These are phyloP conservation scores for Hymenochirus boettgeri DNA, from an alignment of 2,113 vertebrate genomes.

Conservation along the genomic window DNA sequence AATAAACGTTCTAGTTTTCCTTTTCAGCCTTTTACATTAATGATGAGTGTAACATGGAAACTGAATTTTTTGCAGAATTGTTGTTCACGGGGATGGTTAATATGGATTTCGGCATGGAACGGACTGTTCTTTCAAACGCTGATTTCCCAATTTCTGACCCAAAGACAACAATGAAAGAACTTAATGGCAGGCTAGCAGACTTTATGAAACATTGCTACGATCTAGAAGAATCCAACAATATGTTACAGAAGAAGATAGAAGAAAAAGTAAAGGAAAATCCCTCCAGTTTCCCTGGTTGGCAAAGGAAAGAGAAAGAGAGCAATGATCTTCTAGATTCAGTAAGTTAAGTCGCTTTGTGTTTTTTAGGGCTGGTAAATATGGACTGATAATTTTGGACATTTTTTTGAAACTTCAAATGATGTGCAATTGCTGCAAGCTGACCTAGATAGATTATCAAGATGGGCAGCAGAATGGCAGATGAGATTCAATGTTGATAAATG, in stretches of 20 bases:
- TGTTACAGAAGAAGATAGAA: constrained; percentile 56
- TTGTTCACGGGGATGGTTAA: too few relatives aligned
- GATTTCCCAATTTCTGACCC: constrained; percentile 40
- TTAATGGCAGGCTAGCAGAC: constrained; percentile 55
- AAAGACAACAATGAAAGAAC: constrained; percentile 49
- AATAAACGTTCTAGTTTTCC: too few relatives aligned
- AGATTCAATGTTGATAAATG: too few relatives aligned
- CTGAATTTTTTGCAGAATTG: too few relatives aligned
- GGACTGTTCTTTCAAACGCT: background rate
- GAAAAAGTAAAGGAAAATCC: constrained; percentile 42
- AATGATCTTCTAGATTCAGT: constrained; percentile 17
- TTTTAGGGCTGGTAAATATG: too few relatives aligned
- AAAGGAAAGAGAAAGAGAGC: constrained; percentile 33
- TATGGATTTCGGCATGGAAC: constrained; percentile 7
- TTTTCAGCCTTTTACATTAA: too few relatives aligned
- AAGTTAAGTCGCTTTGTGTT: background rate
- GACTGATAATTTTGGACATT: too few relatives aligned
- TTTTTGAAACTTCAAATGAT: too few relatives aligned
- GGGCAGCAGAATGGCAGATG: too few relatives aligned
- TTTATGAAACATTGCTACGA: constrained; percentile 60
- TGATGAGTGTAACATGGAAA: too few relatives aligned
- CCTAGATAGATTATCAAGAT: too few relatives aligned
- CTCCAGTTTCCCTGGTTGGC: constrained; percentile 44
- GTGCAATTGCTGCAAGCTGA: too few relatives aligned
- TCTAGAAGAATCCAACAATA: constrained; percentile 58